Percentiles rank a stretch among this genome's conserved stretches.
Conservation (phyloP, 2,888 invertebrate species). For the Magallana nippona region DNA sequence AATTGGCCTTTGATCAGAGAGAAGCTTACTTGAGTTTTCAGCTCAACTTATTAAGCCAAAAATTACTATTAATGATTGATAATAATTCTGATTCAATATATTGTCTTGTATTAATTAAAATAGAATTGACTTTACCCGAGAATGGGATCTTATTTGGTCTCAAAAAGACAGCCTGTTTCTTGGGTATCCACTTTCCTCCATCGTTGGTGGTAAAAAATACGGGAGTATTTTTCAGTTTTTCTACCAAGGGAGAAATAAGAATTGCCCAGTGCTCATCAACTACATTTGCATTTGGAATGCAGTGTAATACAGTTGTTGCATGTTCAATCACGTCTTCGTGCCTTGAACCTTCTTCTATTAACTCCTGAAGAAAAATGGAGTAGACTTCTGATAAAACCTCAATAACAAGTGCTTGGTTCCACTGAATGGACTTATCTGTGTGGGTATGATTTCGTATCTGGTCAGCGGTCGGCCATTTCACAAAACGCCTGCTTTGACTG, state of each 20-base stretch:
- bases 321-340: constrained; percentile 32
- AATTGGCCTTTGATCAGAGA: too few species aligned
- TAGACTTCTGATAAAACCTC: constrained; percentile 71
- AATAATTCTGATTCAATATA: not conserved
- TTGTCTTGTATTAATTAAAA: not conserved
- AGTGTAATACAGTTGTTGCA: constrained; percentile 45
- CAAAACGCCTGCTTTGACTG: constrained; percentile 73
- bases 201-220: constrained; percentile 47
- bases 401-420: constrained; percentile 71
- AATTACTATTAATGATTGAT: too few species aligned
- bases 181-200: constrained; percentile 51
- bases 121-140: not conserved
- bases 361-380: constrained; percentile 52
- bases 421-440: constrained; percentile 66
- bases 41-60: too few species aligned
- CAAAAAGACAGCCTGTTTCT: constrained; percentile 44
- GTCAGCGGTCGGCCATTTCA: constrained; percentile 74
- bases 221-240: not conserved
- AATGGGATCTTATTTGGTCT: not conserved
- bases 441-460: constrained; percentile 51
- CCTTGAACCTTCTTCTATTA: constrained; percentile 44
- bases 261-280: constrained; percentile 57
- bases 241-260: constrained; percentile 53
- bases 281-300: constrained; percentile 48
- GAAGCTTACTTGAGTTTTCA: too few species aligned